Evolutionary conservation across 2,113 vertebrate genomes (phyloP), one percentile per base, ranked within the genome.

Genomic region (Henicopernis longicauda): DNA sequence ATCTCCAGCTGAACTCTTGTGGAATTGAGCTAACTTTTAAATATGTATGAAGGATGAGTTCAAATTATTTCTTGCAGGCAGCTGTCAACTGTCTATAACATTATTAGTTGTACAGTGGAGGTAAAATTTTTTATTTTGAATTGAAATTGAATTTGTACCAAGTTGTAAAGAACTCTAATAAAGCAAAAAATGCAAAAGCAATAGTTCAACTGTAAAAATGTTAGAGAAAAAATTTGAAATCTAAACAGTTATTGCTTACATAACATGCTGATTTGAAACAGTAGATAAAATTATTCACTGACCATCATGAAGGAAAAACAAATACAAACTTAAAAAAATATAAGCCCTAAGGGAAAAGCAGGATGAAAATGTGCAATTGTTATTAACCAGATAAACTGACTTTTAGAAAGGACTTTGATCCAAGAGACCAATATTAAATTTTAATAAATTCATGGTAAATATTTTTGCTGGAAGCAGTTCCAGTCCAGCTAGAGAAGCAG

Each of bases 341-440:
- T 10, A 58, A 54, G 2, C 2, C 31, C 49, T 52, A 23, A 59
- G 0, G 2, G 8, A 57, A 74, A 73, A 38, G 0, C 2, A 63
- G 31, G 4, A 45, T 26, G 59, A 85, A 63, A 69, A 34, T 31
- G 6, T 8, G 7, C 1, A 21, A 1, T 55, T 1, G 17, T 69
- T 49, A 55, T 44, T 36, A 44, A 65, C 0, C 4, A 44, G 34
- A 65, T 16, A 50, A 85, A 42, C 5, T 25, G 16, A 44, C 3
- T 82, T 77, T 58, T 22, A 44, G 7, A 58, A 59, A 23, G 7
- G 2, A 19, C 2, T n/a, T 66, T 67, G 27, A n/a, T 71, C 10
- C 11, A 71, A 63, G 13, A 74, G 36, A 71, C 0, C 7, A 62
- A 44, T 57, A 74, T 32, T 40, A 45, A n/a, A 59, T 80, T 67